These are phyloP conservation scores for Gymnocypris eckloni DNA, from an alignment of 2,797 vertebrate genomes.

Conservation along the genomic window DNA sequence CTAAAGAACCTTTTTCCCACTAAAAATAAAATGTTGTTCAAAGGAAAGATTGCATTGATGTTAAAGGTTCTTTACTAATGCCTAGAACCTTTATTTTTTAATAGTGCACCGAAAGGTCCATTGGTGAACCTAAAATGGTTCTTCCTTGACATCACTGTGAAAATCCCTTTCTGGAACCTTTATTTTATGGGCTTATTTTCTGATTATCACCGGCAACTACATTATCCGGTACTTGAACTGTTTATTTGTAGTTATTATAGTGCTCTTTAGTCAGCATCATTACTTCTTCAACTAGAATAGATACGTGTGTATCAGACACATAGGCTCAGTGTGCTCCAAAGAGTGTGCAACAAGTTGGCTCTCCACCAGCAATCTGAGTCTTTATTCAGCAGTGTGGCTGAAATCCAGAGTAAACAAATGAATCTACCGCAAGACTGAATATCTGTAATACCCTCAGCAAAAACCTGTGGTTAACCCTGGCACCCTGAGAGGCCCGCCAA, in stretches of 20 bases:
- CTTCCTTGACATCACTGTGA: not conserved
- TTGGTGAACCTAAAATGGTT: not conserved
- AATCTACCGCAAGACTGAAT: slow-evolving; percentile 39
- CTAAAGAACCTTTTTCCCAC: no score
- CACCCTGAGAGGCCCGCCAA: not conserved
- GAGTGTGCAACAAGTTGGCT: slow-evolving; percentile 24
- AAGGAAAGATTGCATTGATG: no score
- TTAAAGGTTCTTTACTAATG: not conserved
- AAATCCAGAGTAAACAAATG: slow-evolving; percentile 49
- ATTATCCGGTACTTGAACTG: not conserved
- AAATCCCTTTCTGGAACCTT: not conserved
- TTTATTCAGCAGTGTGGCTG: slow-evolving; percentile 47
- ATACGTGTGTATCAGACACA: not conserved
- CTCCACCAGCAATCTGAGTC: slow-evolving; percentile 35
- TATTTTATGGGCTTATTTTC: not conserved
- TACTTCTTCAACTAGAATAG: slow-evolving; percentile 11
- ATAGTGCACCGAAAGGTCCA: not conserved
- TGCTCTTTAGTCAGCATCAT: not conserved
- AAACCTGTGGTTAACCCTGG: slow-evolving; percentile 41
- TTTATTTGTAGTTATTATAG: slow-evolving; percentile 9
- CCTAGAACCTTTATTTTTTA: not conserved
- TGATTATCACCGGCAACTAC: not conserved
- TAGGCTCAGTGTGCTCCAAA: not conserved
- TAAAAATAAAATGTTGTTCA: no score
- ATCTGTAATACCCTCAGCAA: slow-evolving; percentile 32